Conservation (phyloP, 1,140 invertebrate genomes). For the Aphaenogaster floridana region DNA sequence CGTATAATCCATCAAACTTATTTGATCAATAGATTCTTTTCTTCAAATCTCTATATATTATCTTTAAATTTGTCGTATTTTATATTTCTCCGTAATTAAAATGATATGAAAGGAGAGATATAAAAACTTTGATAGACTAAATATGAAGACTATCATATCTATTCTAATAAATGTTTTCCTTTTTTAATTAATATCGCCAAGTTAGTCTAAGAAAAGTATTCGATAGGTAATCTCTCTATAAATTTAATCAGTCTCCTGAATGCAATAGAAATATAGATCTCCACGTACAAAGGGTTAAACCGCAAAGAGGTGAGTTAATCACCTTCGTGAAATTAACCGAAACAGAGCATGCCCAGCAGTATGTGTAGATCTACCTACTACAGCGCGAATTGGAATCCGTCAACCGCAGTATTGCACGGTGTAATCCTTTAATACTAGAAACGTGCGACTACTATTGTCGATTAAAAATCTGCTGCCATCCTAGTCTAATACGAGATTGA, state of each 20-base stretch:
- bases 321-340: conserved; percentile 15
- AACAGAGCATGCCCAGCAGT: not conserved
- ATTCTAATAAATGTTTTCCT: not conserved
- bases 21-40: not conserved
- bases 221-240: not conserved
- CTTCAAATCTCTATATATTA: not conserved
- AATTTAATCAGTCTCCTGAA: not conserved
- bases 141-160: no score
- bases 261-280: not conserved
- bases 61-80: not conserved
- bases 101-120: not conserved
- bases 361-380: not conserved
- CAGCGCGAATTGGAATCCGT: not conserved
- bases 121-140: not conserved
- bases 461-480: conserved; percentile 43
- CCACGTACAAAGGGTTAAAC: not conserved
- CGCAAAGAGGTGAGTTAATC: not conserved
- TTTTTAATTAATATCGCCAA: not conserved
- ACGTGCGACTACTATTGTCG: conserved; percentile 22
- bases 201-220: not conserved
- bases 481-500: conserved; percentile 15
- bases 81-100: not conserved
- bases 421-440: conserved; percentile 30
- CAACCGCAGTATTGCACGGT: not conserved
- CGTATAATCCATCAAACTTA: not conserved